Conservation (phyloP, 2,113 vertebrate species). For the Corydoras sp. region DNA sequence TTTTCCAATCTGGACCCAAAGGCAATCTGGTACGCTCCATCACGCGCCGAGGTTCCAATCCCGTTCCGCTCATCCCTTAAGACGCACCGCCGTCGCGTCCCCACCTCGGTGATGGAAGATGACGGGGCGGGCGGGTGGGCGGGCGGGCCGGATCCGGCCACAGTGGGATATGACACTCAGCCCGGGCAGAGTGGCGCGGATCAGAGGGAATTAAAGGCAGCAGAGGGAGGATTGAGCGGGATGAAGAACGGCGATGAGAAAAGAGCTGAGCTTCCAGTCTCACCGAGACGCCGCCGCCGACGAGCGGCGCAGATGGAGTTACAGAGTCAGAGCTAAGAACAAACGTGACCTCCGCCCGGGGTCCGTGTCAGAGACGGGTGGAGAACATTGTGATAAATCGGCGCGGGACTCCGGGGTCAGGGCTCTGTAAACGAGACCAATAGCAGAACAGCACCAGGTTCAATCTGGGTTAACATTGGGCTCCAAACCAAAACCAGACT, state of each 20-base stretch:
- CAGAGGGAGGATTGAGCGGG: constrained; percentile 23
- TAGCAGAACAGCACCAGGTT: too few species aligned
- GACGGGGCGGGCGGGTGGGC: constrained; percentile 43
- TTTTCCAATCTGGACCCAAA: constrained; percentile 43
- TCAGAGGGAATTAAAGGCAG: constrained; percentile 36
- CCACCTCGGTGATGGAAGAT: constrained; percentile 58
- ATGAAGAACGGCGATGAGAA: constrained; percentile 4
- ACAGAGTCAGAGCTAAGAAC: constrained; percentile 10
- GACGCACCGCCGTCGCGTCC: constrained; percentile 58
- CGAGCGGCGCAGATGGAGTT: constrained; percentile 9
- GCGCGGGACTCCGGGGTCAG: constrained; percentile 16
- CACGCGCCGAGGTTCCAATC: constrained; percentile 1
- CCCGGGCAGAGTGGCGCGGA: constrained; percentile 20
- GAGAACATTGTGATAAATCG: constrained; percentile 1
- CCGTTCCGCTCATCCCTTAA: constrained; percentile 16
- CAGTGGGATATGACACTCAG: constrained; percentile 25
- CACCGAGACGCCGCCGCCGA: background rate
- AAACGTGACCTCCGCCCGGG: constrained; percentile 5
- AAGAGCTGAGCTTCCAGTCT: background rate
- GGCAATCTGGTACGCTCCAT: constrained; percentile 36
- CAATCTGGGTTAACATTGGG: too few species aligned
- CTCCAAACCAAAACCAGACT: too few species aligned
- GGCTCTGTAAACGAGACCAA: too few species aligned
- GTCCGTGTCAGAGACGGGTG: background rate
- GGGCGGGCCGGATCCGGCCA: constrained; percentile 29